These are phyloP conservation scores for Ferdinandea cuprea DNA, from an alignment of 2,888 invertebrate genomes.

Conservation along the genomic window DNA sequence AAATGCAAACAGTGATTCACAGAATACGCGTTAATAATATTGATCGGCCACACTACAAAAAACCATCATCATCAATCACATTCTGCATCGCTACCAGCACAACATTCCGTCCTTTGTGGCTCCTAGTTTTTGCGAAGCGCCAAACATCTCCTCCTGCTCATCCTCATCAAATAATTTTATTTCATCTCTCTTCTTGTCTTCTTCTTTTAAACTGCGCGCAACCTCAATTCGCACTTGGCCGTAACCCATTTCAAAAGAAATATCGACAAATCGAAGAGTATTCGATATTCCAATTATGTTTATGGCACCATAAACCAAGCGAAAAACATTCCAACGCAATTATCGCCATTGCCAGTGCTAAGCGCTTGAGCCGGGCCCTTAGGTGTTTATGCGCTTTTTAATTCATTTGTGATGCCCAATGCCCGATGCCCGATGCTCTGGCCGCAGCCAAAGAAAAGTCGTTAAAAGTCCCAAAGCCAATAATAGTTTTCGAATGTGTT, in stretches of 20 bases:
- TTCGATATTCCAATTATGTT: conserved; percentile 74
- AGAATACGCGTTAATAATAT: conserved; percentile 63
- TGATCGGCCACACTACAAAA: conserved; percentile 57
- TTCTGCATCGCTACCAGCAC: conserved; percentile 63
- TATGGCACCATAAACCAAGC: conserved; percentile 73
- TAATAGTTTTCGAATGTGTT: conserved; percentile 68
- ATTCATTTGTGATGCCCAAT: conserved; percentile 37
- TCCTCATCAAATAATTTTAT: conserved; percentile 48
- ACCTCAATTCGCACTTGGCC: conserved; percentile 52
- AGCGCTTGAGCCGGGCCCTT: conserved; percentile 56
- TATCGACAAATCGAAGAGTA: conserved; percentile 65
- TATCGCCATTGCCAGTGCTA: conserved; percentile 62
- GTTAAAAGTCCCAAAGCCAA: conserved; percentile 68
- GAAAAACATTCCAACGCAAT: conserved; percentile 72
- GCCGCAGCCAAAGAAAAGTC: conserved; percentile 52
- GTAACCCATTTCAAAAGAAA: conserved; percentile 37
- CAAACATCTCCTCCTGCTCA: no score
- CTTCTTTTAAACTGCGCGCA: conserved; percentile 14
- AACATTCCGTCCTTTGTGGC: conserved; percentile 44
- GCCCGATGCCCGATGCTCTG: neutral
- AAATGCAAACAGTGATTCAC: conserved; percentile 71
- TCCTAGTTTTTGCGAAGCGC: conserved; percentile 55
- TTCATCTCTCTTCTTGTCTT: conserved; percentile 29
- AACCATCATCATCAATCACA: conserved; percentile 74
- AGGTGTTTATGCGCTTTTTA: conserved; percentile 62